A percentile compares a stretch with the other conserved stretches of the same genome.
phyloP scores from a whole-genome alignment of 1,140 invertebrate species.

The Olivierus martensii region DNA sequence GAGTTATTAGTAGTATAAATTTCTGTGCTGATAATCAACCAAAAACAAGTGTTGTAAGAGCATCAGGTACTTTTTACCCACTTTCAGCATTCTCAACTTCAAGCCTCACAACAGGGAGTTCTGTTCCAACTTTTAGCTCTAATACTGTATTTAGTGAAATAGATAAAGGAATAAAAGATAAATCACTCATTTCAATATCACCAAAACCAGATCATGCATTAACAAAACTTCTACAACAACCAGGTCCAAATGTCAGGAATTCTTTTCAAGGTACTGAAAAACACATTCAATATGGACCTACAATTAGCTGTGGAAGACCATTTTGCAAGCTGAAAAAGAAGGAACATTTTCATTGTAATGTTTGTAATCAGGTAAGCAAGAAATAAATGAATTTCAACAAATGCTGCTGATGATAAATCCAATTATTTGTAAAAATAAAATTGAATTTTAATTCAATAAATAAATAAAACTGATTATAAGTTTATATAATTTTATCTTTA shows the following conservation, averaged over 20 bases:
- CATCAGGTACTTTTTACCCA: slow-evolving; percentile 83
- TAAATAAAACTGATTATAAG: too few species aligned
- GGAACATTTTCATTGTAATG: slow-evolving; percentile 70
- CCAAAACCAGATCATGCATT: slow-evolving; percentile 16
- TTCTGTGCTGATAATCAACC: neutral
- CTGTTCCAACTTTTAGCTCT: slow-evolving; percentile 11
- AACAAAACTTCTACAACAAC: slow-evolving; percentile 28
- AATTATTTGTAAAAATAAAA: neutral
- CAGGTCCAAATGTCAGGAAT: slow-evolving; percentile 26
- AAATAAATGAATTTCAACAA: neutral
- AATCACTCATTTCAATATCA: neutral
- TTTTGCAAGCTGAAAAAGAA: slow-evolving; percentile 75
- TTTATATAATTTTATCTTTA: slow-evolving; percentile 5
- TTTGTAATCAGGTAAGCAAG: slow-evolving; percentile 58
- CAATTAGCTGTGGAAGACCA: slow-evolving; percentile 57
- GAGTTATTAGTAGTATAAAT: too few species aligned
- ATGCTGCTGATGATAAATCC: neutral
- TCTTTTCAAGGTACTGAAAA: slow-evolving; percentile 24
- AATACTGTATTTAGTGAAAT: neutral
- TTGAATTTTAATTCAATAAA: too few species aligned
- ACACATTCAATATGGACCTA: slow-evolving; percentile 32
- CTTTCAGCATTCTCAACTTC: slow-evolving; percentile 38
- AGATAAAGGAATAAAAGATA: neutral
- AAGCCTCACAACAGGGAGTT: slow-evolving; percentile 11
- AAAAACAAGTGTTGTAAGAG: slow-evolving; percentile 55